phyloP scores from a whole-genome alignment of 23 tunicate species.

The Styela plicata region DNA sequence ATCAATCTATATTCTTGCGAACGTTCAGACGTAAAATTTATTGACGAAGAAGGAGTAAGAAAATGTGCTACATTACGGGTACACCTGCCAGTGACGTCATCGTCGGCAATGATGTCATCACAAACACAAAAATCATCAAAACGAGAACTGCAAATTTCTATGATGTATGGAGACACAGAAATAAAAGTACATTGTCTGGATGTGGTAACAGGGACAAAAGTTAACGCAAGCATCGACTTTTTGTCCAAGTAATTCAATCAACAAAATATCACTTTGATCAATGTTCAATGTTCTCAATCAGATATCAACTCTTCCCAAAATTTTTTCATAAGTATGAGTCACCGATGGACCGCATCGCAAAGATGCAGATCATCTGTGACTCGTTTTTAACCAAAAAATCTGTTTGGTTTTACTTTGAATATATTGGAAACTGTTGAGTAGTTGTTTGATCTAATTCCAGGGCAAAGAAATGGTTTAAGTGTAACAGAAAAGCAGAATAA shows the following conservation, averaged over 20 bases:
- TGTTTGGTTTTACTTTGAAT: too few species aligned
- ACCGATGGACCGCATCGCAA: too few species aligned
- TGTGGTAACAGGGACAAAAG: conserved; percentile 83
- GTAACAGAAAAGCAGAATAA: too few species aligned
- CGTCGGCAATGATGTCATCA: conserved; percentile 1
- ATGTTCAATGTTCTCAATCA: too few species aligned
- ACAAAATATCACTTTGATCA: too few species aligned
- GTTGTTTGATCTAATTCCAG: too few species aligned
- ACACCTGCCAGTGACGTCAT: conserved; percentile 41
- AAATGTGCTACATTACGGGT: conserved; percentile 85
- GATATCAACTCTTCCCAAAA: too few species aligned
- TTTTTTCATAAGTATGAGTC: too few species aligned
- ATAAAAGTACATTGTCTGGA: conserved; percentile 88
- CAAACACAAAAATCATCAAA: not conserved
- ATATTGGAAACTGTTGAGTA: too few species aligned
- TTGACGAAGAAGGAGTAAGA: conserved; percentile 82
- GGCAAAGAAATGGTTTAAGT: too few species aligned
- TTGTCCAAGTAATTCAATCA: conserved; percentile 50
- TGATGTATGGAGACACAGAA: conserved; percentile 96
- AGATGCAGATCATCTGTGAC: too few species aligned
- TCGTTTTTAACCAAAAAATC: too few species aligned
- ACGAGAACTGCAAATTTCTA: conserved; percentile 84
- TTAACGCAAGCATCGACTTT: conserved; percentile 77
- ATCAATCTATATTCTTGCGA: conserved; percentile 80
- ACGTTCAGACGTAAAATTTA: conserved; percentile 46